A percentile compares a stretch with the other conserved stretches of the same genome.
Conservation (phyloP, 2,113 vertebrate genomes). For the Phycodurus eques region DNA sequence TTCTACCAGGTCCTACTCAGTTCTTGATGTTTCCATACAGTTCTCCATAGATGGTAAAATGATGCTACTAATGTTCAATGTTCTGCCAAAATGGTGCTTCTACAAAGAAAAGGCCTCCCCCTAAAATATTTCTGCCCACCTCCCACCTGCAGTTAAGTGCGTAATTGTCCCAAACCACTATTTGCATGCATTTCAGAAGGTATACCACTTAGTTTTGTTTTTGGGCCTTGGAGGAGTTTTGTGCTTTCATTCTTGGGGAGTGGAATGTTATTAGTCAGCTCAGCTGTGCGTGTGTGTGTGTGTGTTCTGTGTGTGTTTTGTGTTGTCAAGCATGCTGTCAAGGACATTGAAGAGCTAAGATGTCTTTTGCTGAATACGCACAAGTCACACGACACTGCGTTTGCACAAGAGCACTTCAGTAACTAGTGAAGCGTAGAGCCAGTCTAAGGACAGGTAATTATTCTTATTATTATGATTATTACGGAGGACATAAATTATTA, state of each 20-base stretch:
- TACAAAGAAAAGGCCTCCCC: background rate
- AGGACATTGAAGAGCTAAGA: constrained; percentile 1
- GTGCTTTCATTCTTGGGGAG: background rate
- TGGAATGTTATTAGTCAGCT: background rate
- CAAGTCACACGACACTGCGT: constrained; percentile 15
- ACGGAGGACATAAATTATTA: too few species aligned
- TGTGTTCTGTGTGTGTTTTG: background rate
- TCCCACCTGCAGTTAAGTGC: too few species aligned
- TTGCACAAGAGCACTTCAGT: constrained; percentile 5
- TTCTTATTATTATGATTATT: too few species aligned
- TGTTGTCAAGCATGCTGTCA: constrained; percentile 2
- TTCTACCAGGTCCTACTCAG: background rate
- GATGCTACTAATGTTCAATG: too few species aligned
- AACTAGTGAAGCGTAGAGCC: background rate
- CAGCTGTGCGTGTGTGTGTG: background rate
- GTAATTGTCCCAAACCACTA: background rate
- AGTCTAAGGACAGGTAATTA: background rate
- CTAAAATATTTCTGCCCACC: background rate
- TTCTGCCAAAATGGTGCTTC: too few species aligned
- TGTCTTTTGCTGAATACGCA: background rate
- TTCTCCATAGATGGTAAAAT: background rate
- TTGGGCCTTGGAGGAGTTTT: background rate
- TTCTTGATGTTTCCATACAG: background rate
- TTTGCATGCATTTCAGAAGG: background rate
- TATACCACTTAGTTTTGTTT: background rate